Evolutionary conservation across 2,797 vertebrate species (phyloP), one percentile per base, ranked within the genome.

Genomic region (Siniperca undulata): DNA sequence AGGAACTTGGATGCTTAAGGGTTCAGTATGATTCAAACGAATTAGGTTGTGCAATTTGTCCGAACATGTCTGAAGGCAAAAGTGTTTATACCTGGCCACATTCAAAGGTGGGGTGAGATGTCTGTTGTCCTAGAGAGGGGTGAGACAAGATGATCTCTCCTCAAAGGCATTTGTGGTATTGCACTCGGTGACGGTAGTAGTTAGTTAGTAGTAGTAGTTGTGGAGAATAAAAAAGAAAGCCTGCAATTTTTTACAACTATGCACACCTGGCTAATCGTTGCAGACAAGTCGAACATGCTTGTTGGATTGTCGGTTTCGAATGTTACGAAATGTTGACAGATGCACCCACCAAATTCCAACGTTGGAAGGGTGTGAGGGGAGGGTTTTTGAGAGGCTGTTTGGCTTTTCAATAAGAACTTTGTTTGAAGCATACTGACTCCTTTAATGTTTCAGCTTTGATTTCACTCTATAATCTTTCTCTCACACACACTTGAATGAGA

Each of bases 11-110:
- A 84, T 65, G 17, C 34, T 68, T 20, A 34, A 73, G 46, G 76
- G 34, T 68, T 86, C 52, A 86, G 67, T 83, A 70, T 85, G 82
- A 53, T 71, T 88, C 62, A 82, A 81, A 78, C 8, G 5, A 68
- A 78, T 17, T 2, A 40, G 14, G 38, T 48, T 27, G 16, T 46
- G 12, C 13, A 17, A 19, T 30, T 61, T 4, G 3, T 44, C 34
- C 10, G 0, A 50, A 61, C 10, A 27, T 16, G 19, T 46, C 52
- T 48, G 38, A 77, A 50, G 4, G 6, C 34, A 13, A 59, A 67
- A 24, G 56, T 19, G 9, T 58, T 59, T 27, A 9, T 38, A 30
- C 3, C 55, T n/a, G 70, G 42, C 10, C 36, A 67, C 48, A 61
- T 36, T 44, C 0, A 48, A 34, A 60, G 19, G 38, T 65, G 16